These are phyloP conservation scores for Pimephales promelas DNA, from an alignment of 2,113 vertebrate species.

Conservation along the genomic window DNA sequence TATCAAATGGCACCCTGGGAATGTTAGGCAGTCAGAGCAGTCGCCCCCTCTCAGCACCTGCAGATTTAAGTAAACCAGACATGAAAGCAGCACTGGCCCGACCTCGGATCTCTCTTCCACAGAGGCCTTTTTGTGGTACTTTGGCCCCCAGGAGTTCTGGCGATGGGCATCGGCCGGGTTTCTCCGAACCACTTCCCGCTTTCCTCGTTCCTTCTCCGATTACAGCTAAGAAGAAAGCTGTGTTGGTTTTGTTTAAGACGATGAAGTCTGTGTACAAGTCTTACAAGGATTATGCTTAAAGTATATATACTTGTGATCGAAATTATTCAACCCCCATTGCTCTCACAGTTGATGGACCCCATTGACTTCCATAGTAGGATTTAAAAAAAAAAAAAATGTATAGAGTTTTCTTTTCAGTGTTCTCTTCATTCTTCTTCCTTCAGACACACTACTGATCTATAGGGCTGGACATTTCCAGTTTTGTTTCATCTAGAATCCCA, in stretches of 20 bases:
- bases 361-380: no score
- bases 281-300: background rate
- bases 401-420: no score
- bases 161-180: constrained; percentile 44
- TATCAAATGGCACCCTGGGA: constrained; percentile 55
- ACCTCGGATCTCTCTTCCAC: constrained; percentile 31
- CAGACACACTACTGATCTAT: no score
- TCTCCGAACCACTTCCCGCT: constrained; percentile 49
- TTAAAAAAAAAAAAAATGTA: no score
- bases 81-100: constrained; percentile 39
- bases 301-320: no score
- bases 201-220: constrained; percentile 25
- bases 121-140: constrained; percentile 56
- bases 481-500: no score
- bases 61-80: constrained; percentile 48
- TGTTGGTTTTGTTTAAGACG: background rate
- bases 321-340: no score
- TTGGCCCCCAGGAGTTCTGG: constrained; percentile 33
- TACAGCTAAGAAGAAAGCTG: constrained; percentile 12
- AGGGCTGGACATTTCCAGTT: no score
- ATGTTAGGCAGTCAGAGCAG: constrained; percentile 35
- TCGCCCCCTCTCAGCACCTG: constrained; percentile 55
- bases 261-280: background rate
- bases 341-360: no score
- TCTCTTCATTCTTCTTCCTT: no score